Evolutionary conservation across 35 echinoderm and acorn worm genomes (phyloP).

Genomic region (Heliocidaris erythrogramma): DNA sequence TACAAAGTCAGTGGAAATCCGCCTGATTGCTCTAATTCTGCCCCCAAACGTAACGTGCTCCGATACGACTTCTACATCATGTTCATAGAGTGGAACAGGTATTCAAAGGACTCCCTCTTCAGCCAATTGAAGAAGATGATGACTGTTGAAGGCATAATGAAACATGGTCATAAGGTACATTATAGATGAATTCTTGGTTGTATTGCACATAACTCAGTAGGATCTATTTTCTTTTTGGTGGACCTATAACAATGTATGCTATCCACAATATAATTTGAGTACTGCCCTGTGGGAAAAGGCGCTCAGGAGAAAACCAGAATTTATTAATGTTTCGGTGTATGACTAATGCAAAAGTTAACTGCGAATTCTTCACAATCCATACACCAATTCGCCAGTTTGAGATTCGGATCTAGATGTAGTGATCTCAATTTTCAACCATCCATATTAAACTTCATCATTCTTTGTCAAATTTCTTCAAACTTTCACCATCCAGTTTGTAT

Average conservation of each 20-base stretch:
- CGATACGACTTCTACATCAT: conserved; percentile 38
- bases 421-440: neutral
- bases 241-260: too few relatives aligned
- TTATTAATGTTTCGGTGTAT: too few relatives aligned
- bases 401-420: neutral
- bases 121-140: conserved; percentile 33
- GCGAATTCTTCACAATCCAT: too few relatives aligned
- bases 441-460: too few relatives aligned
- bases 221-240: neutral
- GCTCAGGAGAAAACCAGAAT: too few relatives aligned
- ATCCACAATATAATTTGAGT: neutral
- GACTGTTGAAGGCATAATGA: neutral
- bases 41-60: neutral
- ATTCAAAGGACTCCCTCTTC: conserved; percentile 10
- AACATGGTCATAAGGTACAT: conserved; percentile 22
- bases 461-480: too few relatives aligned
- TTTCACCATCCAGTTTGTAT: too few relatives aligned
- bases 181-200: neutral
- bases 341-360: too few relatives aligned
- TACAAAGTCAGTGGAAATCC: neutral
- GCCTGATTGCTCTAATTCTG: neutral
- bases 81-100: neutral
- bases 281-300: neutral
- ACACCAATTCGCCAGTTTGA: too few relatives aligned
- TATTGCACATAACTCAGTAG: neutral